A percentile compares a stretch with the other conserved stretches of the same genome.
These are phyloP conservation scores for Phortica okadai DNA, from an alignment of 2,888 invertebrate species.

Conservation along the genomic window DNA sequence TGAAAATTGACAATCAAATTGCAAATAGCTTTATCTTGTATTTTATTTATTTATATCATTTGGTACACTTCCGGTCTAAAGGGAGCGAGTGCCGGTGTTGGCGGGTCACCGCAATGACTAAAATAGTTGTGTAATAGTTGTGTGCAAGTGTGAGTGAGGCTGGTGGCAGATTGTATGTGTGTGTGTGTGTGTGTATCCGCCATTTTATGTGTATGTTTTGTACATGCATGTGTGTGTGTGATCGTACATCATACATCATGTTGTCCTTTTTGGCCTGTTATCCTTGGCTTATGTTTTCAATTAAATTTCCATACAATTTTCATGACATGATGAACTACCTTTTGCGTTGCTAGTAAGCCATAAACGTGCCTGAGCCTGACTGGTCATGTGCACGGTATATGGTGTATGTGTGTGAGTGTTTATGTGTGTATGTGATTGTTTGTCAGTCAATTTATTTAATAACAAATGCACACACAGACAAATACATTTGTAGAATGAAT, in stretches of 20 bases:
- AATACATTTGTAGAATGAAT: conserved; percentile 31
- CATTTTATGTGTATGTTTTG: neutral
- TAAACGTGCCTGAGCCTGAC: conserved; percentile 27
- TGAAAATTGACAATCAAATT: conserved; percentile 72
- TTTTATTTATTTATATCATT: conserved; percentile 72
- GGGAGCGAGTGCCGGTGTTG: neutral
- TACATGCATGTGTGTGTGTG: neutral
- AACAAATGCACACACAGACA: conserved; percentile 54
- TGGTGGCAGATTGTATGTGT: neutral
- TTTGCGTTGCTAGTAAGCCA: conserved; percentile 39
- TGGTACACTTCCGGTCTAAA: conserved; percentile 63
- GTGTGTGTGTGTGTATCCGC: conserved; percentile 46
- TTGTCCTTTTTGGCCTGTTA: conserved; percentile 66
- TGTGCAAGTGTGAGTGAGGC: conserved; percentile 46
- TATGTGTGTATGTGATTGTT: conserved; percentile 24
- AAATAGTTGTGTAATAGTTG: conserved; percentile 8
- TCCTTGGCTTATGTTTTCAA: conserved; percentile 74
- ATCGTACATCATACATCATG: conserved; percentile 12
- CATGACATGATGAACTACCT: conserved; percentile 73
- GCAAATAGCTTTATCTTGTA: conserved; percentile 72
- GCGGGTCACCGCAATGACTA: conserved; percentile 5
- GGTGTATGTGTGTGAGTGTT: conserved; percentile 33
- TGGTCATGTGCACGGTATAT: neutral
- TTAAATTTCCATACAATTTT: conserved; percentile 75
- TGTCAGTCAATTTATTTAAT: conserved; percentile 69